A percentile compares a stretch with the other conserved stretches of the same genome.
Conservation (phyloP, 2,888 invertebrate genomes). For the Nomada hirtipes region DNA sequence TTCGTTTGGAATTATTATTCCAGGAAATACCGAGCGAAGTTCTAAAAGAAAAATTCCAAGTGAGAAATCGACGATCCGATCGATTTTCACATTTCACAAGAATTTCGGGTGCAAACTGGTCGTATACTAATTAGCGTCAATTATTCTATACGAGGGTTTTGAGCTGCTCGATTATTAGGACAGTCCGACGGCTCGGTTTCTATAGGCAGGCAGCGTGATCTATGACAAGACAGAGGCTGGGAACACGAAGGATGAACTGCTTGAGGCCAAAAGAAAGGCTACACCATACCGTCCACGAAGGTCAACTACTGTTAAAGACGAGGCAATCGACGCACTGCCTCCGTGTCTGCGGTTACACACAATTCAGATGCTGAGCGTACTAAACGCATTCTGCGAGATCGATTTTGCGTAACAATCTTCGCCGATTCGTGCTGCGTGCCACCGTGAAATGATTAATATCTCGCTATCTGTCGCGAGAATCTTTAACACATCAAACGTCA, state of each 20-base stretch:
- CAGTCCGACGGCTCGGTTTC: constrained; percentile 27
- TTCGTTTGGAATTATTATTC: constrained; percentile 32
- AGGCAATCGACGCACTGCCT: constrained; percentile 58
- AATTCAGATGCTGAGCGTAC: constrained; percentile 43
- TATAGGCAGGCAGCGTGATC: constrained; percentile 44
- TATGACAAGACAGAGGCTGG: constrained; percentile 50
- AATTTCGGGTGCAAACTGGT: constrained; percentile 1
- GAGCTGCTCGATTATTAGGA: constrained; percentile 49
- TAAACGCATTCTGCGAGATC: constrained; percentile 36
- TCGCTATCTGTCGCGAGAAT: too few relatives aligned
- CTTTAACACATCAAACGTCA: too few relatives aligned
- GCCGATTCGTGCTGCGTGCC: not conserved
- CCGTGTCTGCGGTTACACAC: constrained; percentile 64
- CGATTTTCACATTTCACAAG: constrained; percentile 34
- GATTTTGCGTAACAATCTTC: constrained; percentile 27
- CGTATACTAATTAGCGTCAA: constrained; percentile 57
- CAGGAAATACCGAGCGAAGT: constrained; percentile 10
- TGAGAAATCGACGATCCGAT: not conserved
- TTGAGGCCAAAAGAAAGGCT: constrained; percentile 50
- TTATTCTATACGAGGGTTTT: not conserved
- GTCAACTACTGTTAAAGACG: constrained; percentile 58
- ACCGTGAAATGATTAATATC: too few relatives aligned
- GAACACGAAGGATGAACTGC: constrained; percentile 61
- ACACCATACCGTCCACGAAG: constrained; percentile 63
- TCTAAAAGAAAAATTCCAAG: not conserved